A percentile compares a stretch with the other conserved stretches of the same genome.
Evolutionary conservation across 2,797 vertebrate species (phyloP).

Genomic region (Pseudocheirus occidentalis): DNA sequence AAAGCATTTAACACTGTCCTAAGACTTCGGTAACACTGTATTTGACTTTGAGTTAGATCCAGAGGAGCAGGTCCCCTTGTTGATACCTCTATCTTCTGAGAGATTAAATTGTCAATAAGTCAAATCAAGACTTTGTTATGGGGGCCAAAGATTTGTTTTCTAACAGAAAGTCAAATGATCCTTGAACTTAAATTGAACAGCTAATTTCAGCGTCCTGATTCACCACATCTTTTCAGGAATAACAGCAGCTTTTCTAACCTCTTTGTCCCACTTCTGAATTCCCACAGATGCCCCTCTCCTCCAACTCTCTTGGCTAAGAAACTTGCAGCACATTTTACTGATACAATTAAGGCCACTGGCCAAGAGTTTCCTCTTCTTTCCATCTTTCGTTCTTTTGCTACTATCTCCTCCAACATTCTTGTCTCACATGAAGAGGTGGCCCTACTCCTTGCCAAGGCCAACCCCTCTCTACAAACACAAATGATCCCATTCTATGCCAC

Average conservation of each 20-base stretch:
- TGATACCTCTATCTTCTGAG: background rate
- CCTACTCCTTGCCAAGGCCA: background rate
- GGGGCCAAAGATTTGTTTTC: background rate
- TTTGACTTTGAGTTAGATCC: background rate
- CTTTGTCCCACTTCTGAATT: background rate
- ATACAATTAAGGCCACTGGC: background rate
- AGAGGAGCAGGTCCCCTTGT: background rate
- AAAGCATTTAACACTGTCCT: background rate
- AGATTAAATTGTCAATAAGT: background rate
- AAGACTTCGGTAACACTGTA: background rate
- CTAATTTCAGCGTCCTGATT: background rate
- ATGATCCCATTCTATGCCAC: background rate
- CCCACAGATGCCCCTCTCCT: background rate
- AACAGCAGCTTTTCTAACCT: background rate
- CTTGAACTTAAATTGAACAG: background rate
- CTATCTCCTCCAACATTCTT: background rate
- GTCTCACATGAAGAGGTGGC: background rate
- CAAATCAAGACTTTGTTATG: background rate
- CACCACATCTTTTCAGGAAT: background rate
- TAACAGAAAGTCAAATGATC: background rate
- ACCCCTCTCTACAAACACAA: background rate
- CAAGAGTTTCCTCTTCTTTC: background rate
- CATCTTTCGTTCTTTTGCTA: slow-evolving; percentile 31
- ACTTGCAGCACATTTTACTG: background rate
- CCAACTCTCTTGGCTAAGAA: background rate